These are phyloP conservation scores for Lobophora halterata DNA, from an alignment of 2,888 invertebrate species.

Conservation along the genomic window DNA sequence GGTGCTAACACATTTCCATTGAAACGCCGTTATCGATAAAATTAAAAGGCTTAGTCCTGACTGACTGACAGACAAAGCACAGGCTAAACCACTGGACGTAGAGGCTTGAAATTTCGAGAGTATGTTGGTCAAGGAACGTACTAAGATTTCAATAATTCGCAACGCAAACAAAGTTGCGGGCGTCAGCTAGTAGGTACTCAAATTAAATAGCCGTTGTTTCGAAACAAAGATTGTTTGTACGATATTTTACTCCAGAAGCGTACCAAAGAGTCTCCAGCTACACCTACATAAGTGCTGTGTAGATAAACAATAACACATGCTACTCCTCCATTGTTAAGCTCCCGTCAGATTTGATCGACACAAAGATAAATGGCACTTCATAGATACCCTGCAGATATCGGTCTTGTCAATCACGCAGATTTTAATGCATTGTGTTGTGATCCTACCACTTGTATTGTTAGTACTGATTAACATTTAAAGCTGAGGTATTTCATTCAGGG, in stretches of 20 bases:
- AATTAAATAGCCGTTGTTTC: background rate
- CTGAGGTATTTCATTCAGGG: slow-evolving; percentile 8
- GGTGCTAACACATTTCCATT: too few species aligned
- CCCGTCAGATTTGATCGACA: slow-evolving; percentile 47
- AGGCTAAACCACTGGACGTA: too few species aligned
- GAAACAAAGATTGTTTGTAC: background rate
- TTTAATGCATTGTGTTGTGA: slow-evolving; percentile 54
- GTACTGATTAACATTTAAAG: slow-evolving; percentile 32
- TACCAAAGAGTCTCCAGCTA: slow-evolving; percentile 1
- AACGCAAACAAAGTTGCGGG: too few species aligned
- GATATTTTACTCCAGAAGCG: background rate
- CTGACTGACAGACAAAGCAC: too few species aligned
- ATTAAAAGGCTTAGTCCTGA: too few species aligned
- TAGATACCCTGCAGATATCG: slow-evolving; percentile 38
- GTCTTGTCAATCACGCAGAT: slow-evolving; percentile 55
- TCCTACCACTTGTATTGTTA: slow-evolving; percentile 44
- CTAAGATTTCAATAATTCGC: too few species aligned
- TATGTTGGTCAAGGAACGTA: too few species aligned
- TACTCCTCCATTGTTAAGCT: slow-evolving; percentile 26
- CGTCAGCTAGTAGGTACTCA: background rate
- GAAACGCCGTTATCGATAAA: too few species aligned
- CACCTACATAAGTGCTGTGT: slow-evolving; percentile 11
- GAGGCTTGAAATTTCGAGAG: too few species aligned
- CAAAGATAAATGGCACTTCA: slow-evolving; percentile 51
- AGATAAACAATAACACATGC: slow-evolving; percentile 23